Evolutionary conservation across 2,888 invertebrate genomes (phyloP).

Genomic region (Isoperla grammatica): DNA sequence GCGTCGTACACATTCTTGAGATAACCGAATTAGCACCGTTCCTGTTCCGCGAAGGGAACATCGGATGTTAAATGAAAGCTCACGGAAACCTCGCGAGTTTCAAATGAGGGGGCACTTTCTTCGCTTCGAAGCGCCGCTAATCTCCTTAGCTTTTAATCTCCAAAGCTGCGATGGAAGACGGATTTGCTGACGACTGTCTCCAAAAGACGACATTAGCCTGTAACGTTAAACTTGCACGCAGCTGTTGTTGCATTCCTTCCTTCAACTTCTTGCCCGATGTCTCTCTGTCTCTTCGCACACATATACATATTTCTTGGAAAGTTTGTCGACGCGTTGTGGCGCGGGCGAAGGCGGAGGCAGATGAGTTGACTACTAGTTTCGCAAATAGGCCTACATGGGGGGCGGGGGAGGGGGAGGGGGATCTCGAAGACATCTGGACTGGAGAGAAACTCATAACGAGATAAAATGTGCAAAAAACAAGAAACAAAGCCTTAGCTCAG

Average conservation of each 20-base stretch:
- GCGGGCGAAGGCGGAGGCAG: too few species aligned
- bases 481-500: too few species aligned
- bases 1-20: background rate
- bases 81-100: background rate
- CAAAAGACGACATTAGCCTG: background rate
- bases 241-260: constrained; percentile 3
- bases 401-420: too few species aligned
- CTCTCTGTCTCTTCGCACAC: background rate
- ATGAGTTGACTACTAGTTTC: too few species aligned
- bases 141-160: constrained; percentile 3
- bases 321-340: too few species aligned
- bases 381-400: too few species aligned
- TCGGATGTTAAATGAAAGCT: too few species aligned
- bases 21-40: background rate
- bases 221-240: background rate
- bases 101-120: background rate
- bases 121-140: background rate
- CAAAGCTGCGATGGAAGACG: background rate
- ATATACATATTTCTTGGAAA: too few species aligned
- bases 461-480: too few species aligned
- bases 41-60: background rate
- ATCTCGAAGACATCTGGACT: too few species aligned
- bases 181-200: background rate
- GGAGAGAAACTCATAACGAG: too few species aligned
- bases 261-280: background rate